Evolutionary conservation across 2,113 vertebrate genomes (phyloP).

Genomic region (Laterallus jamaicensis): DNA sequence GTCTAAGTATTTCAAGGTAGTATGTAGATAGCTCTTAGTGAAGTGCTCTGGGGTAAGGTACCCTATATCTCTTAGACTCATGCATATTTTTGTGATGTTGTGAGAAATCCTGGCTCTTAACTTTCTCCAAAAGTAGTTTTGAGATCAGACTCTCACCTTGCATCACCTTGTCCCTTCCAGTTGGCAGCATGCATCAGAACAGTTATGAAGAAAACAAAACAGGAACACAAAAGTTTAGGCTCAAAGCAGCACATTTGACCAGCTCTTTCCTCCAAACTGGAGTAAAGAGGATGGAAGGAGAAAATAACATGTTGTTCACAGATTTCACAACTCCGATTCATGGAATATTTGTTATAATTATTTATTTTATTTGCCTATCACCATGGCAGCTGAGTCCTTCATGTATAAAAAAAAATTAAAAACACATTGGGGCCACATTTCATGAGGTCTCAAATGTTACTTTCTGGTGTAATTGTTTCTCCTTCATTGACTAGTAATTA

Average conservation of each 20-base stretch:
- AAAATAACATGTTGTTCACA: constrained; percentile 32
- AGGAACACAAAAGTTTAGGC: neutral
- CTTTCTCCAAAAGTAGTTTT: neutral
- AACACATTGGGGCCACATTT: constrained; percentile 38
- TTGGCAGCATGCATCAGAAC: neutral
- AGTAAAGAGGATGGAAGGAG: constrained; percentile 2
- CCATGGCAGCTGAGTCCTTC: constrained; percentile 42
- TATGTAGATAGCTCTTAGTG: neutral
- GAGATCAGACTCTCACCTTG: neutral
- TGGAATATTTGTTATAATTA: constrained; percentile 55
- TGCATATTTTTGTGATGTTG: neutral
- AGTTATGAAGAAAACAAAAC: neutral
- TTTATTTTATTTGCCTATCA: constrained; percentile 60
- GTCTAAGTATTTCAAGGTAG: neutral
- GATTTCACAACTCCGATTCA: constrained; percentile 35
- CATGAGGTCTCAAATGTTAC: neutral
- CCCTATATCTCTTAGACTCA: neutral
- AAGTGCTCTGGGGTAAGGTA: neutral
- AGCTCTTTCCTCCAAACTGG: neutral
- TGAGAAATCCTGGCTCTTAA: neutral
- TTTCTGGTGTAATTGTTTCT: constrained; percentile 53
- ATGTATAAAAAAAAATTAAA: neutral
- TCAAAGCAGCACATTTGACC: neutral
- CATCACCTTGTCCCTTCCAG: neutral
- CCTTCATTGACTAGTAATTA: constrained; percentile 58